Conservation (phyloP, 1,140 invertebrate genomes). For the Cyclargus thomasi region DNA sequence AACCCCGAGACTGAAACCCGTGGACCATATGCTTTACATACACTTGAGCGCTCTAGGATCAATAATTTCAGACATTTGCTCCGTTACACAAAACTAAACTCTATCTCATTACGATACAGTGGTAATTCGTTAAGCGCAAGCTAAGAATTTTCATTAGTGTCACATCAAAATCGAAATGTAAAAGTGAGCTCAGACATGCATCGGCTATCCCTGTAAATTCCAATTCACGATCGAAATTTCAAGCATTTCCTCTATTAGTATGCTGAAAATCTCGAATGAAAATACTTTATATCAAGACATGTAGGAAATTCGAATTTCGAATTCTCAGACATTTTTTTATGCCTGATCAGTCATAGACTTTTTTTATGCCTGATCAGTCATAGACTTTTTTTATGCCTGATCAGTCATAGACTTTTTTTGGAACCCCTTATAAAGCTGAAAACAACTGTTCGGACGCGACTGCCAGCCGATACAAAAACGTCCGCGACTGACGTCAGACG, state of each 20-base stretch:
- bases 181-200: neutral
- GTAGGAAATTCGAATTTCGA: neutral
- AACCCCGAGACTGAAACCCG: neutral
- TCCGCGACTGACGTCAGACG: too few relatives aligned
- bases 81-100: neutral
- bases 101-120: neutral
- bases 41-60: conserved; percentile 5
- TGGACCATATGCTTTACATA: neutral
- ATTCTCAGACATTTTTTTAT: neutral
- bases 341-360: neutral
- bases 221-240: neutral
- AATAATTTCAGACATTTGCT: conserved; percentile 4
- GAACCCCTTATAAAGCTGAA: too few relatives aligned
- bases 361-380: too few relatives aligned
- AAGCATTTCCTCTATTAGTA: neutral
- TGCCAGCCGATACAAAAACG: too few relatives aligned
- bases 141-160: conserved; percentile 12
- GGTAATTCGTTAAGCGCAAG: neutral
- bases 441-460: too few relatives aligned
- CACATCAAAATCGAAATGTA: conserved; percentile 1
- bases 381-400: too few relatives aligned
- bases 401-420: too few relatives aligned
- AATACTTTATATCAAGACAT: neutral
- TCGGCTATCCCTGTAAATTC: neutral
- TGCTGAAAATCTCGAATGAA: neutral